Evolutionary conservation across 2,888 invertebrate genomes (phyloP), one percentile per base, ranked within the genome.

Genomic region (Pseudococcus jackbeardsleyi): DNA sequence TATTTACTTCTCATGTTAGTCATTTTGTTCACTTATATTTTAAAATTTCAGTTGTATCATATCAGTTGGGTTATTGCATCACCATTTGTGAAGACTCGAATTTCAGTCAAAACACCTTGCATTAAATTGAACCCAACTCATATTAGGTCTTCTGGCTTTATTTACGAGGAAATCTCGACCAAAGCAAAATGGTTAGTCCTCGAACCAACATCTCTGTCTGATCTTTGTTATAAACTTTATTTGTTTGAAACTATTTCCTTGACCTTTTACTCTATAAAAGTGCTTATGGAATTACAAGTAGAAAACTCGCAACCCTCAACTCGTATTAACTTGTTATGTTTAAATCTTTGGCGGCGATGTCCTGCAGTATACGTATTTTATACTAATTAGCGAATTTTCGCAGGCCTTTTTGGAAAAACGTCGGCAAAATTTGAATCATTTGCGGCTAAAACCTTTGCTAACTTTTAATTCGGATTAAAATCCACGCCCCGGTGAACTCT

Each of bases 401-500:
- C 42, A 72, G 33, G 33, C 72, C 72, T 39, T 72, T 72, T 26
- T 33, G 33, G 33, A 72, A 33, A 72, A 72, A 72, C 72, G 33
- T 12, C 33, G 0, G 0, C n/a, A 59, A 64, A 19, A 17, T 72
- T 72, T 17, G 17, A 72, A 72, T 72, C 72, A 72, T 72, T 17
- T 72, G 72, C 17, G 33, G 33, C 33, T 15, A 17, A 72, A 72
- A 33, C 72, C 4, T 72, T 17, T 22, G 22, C 8, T 8, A 72
- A 72, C 72, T 72, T 72, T 72, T 72, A 33, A 72, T 72, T 72
- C 72, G 33, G 72, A 72, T 72, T 72, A 72, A 33, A 72, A 72
- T 72, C 33, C 17, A 72, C 22, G 15, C 64, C 19, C 11, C n/a
- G 22, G 22, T 64, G 12, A 72, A 72, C 72, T 72, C 26, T 72